These are phyloP conservation scores for Ecdyonurus torrentis DNA, from an alignment of 2,888 invertebrate genomes.

Conservation along the genomic window DNA sequence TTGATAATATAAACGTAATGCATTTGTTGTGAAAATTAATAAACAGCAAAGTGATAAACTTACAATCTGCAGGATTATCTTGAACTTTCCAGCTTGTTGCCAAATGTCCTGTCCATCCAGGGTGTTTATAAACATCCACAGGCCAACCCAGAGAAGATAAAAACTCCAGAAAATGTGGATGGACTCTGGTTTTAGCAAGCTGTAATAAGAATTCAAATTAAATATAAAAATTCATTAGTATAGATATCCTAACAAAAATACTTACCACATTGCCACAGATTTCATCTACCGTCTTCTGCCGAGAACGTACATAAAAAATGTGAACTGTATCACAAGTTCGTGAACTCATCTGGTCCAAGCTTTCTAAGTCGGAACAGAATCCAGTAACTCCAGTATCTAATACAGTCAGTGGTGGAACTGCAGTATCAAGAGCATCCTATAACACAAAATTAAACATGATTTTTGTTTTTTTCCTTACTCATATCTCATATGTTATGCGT, in stretches of 20 bases:
- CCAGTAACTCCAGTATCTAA: constrained; percentile 52
- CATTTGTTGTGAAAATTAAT: too few species aligned
- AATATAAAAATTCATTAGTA: not conserved
- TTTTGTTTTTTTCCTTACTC: too few species aligned
- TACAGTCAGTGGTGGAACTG: constrained; percentile 41
- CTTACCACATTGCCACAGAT: constrained; percentile 63
- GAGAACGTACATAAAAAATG: constrained; percentile 82
- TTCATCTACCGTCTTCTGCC: constrained; percentile 57
- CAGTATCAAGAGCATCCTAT: not conserved
- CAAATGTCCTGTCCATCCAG: constrained; percentile 88
- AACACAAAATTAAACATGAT: too few species aligned
- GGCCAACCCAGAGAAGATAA: constrained; percentile 70
- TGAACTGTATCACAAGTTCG: constrained; percentile 84
- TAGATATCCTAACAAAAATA: constrained; percentile 9
- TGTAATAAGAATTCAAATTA: not conserved
- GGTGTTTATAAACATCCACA: constrained; percentile 67
- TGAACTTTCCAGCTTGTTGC: constrained; percentile 65
- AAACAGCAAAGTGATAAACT: not conserved
- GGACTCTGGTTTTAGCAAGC: constrained; percentile 18
- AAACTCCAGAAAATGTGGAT: constrained; percentile 38
- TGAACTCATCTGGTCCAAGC: constrained; percentile 70
- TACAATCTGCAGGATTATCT: constrained; percentile 6
- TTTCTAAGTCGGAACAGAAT: constrained; percentile 62
- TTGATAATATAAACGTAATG: too few species aligned
- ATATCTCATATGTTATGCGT: too few species aligned